Evolutionary conservation across 2,113 vertebrate species (phyloP).

Genomic region (Carassius auratus): DNA sequence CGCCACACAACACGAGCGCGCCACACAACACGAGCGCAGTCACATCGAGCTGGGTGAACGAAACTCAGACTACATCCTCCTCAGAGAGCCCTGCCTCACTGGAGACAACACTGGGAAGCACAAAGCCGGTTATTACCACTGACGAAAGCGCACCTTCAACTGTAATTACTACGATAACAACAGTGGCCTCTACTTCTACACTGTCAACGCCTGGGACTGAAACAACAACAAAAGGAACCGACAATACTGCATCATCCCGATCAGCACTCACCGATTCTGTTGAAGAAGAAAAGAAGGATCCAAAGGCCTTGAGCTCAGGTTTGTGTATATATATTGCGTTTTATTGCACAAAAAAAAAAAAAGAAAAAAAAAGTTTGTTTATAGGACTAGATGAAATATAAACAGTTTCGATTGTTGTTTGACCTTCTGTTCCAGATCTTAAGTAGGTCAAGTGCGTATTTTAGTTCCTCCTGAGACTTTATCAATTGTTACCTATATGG

Average conservation of each 20-base stretch:
- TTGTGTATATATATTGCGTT: too few relatives aligned
- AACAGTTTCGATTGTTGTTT: neutral
- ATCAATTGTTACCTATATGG: neutral
- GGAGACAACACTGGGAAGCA: neutral
- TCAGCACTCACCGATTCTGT: neutral
- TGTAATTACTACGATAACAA: too few relatives aligned
- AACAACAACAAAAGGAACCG: neutral
- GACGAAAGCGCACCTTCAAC: neutral
- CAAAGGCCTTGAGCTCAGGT: slow-evolving; percentile 64
- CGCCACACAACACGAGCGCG: neutral
- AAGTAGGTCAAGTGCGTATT: neutral
- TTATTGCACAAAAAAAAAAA: too few relatives aligned
- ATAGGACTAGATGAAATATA: too few relatives aligned
- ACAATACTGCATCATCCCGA: too few relatives aligned
- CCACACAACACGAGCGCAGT: neutral
- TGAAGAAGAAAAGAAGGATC: neutral
- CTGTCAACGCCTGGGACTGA: neutral
- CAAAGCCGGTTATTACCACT: neutral
- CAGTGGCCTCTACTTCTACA: too few relatives aligned
- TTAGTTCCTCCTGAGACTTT: neutral
- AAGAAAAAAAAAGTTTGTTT: neutral
- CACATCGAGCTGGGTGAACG: neutral
- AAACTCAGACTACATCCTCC: neutral
- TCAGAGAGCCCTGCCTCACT: neutral
- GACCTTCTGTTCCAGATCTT: neutral